Conservation (phyloP, 2,888 invertebrate species). For the Troides helena region DNA sequence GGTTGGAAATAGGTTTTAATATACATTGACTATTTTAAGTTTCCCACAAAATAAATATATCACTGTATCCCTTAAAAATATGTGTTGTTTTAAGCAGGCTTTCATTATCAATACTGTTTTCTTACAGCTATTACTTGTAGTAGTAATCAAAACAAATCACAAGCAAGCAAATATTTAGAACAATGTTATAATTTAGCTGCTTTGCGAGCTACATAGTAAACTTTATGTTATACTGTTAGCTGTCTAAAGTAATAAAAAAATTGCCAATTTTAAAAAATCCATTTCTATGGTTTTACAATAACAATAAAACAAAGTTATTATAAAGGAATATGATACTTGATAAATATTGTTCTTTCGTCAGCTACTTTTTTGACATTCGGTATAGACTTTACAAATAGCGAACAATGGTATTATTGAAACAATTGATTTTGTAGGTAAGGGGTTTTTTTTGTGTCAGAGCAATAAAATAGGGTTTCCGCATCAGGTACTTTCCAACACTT, state of each 20-base stretch:
- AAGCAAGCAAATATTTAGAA: too few species aligned
- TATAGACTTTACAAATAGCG: neutral
- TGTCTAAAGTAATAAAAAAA: neutral
- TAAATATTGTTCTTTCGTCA: neutral
- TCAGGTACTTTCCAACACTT: constrained; percentile 22
- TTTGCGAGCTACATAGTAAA: too few species aligned
- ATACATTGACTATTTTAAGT: too few species aligned
- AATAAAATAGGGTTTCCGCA: constrained; percentile 11
- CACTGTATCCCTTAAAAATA: too few species aligned
- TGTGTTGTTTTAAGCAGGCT: too few species aligned
- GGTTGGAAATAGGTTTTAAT: too few species aligned
- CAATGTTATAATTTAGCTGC: too few species aligned
- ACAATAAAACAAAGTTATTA: neutral
- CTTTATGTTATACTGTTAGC: too few species aligned
- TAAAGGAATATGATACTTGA: neutral
- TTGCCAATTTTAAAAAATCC: neutral
- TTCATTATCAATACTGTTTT: too few species aligned
- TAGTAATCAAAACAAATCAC: too few species aligned
- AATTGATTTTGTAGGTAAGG: constrained; percentile 26
- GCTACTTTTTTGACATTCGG: constrained; percentile 6
- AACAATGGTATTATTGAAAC: constrained; percentile 28
- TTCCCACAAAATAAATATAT: too few species aligned
- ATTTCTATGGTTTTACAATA: neutral
- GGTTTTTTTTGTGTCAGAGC: constrained; percentile 20
- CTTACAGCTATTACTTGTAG: too few species aligned